Evolutionary conservation across 1,140 invertebrate species (phyloP).

Genomic region (Scaptomyza pallida): DNA sequence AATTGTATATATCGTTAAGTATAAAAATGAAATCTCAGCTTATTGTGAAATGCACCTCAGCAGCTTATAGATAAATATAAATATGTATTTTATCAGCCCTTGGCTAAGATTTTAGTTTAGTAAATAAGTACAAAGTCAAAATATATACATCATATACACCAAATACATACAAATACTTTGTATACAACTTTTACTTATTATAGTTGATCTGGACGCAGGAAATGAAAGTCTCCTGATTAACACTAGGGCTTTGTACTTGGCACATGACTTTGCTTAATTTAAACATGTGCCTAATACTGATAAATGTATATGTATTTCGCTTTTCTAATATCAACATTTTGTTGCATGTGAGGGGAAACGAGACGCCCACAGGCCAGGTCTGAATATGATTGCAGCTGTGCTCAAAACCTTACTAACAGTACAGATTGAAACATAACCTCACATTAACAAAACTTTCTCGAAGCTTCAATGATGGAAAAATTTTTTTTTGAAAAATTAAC

Average conservation of each 20-base stretch:
- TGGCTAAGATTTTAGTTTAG: conserved; percentile 1
- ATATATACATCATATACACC: conserved; percentile 4
- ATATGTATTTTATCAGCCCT: background rate
- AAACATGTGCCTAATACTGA: conserved; percentile 10
- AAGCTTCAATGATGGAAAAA: conserved; percentile 10
- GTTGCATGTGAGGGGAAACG: conserved; percentile 56
- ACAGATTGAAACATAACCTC: background rate
- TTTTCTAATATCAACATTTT: background rate
- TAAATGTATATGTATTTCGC: background rate
- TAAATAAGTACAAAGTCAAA: background rate
- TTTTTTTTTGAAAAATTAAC: conserved; percentile 9
- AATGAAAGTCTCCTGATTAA: conserved; percentile 11
- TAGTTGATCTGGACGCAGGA: conserved; percentile 16
- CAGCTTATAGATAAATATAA: background rate
- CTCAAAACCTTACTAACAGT: no score
- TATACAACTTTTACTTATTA: background rate
- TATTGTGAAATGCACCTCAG: conserved; percentile 17
- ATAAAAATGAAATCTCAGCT: conserved; percentile 19
- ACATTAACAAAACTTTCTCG: background rate
- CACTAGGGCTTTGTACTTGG: background rate
- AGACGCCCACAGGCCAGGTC: conserved; percentile 46
- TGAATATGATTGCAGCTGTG: background rate
- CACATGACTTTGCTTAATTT: conserved; percentile 18
- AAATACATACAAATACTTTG: background rate
- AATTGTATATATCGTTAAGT: conserved; percentile 61